Base-by-base conservation (phyloP, 2,113 vertebrate species). In the Australoheros scitulus region DNA sequence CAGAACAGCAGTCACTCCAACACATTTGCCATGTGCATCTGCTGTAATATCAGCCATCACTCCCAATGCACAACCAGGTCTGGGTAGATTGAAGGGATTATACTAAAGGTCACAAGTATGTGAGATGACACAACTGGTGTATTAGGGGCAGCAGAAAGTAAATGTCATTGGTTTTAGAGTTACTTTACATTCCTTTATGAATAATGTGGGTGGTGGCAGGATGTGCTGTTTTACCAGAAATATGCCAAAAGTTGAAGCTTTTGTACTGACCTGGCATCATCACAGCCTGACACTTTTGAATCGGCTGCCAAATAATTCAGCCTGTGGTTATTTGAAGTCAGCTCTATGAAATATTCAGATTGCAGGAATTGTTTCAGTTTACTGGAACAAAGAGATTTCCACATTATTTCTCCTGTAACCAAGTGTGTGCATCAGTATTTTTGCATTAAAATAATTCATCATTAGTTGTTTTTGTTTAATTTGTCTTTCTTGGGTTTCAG, bases 41-140 rank as follows among this genome's bases (percentile, higher is more conserved):
- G 70, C 80, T 64, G 79, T 85, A 80, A 81, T 87, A 83, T 68
- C 65, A 84, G 82, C 59, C 68, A 55, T 89, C 79, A 26, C 60
- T 65, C 81, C 75, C 79, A 47, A 63, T 50, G 63, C 81, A 89
- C 79, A 84, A 65, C 84, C 81, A 84, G 61, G 68, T 81, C 80
- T 29, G 80, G 61, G 47, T 74, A 90, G 85, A 92, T 90, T 80
- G 81, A 87, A 77, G 56, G 85, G 88, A 93, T 94, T 92, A 88
- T 68, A 76, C 57, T 80, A 92, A 94, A 94, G 94, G 94, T 92
- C 92, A 91, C 52, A 80, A 83, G 88, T 82, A 90, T 91, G 90
- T 90, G 80, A 94, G 61, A 87, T 20, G 7, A 77, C 64, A 85
- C 64, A 80, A 29, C 70, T 80, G 75, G 70, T 84, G 83, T 83